Evolutionary conservation across 37 sponge, comb jelly and placozoan genomes (phyloP), one percentile per base, ranked within the genome.

Genomic region (Crambe crambe): DNA sequence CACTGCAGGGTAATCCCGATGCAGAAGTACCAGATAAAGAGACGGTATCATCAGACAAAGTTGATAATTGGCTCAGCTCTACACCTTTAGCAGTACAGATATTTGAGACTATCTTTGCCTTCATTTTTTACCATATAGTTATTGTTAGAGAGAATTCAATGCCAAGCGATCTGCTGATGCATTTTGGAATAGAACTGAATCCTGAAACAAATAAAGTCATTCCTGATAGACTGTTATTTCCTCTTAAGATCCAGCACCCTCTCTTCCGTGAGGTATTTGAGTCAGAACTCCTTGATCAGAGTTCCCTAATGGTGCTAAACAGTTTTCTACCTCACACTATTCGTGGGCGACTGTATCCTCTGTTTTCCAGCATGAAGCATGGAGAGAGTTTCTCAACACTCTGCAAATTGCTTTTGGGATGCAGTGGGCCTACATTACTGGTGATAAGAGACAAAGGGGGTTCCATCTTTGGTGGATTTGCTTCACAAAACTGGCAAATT

Each of bases 381-480:
- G 97, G 97, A 25, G 82, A 94, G 85, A 97, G 97, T 57, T 97
- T 89, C 69, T 84, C 97, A 17, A 91, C 87, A 3, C 39, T 97
- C 42, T 75, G 85, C n/a, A 85, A 82, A 37, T 51, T 74, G 37
- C 82, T 91, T 36, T 51, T 94, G 25, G 71, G 77, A 27, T 76
- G 59, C 20, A 74, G 68, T 1, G 97, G 97, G 0, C 97, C 97
- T 3, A 89, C 86, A 15, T 57, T 97, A 20, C 54, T 97, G 29
- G 83, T 97, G 2, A 68, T 97, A 29, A 63, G 73, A 44, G 97
- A 97, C 69, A 86, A 63, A 5, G 90, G 80, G 0, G 95, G 92
- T 2, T 36, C 87, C 51, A 78, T 91, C 31, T 97, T 97, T 83
- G 97, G 97, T 47, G 97, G 90, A 42, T 94, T 89, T 79, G 92